Evolutionary conservation across 2,797 vertebrate genomes (phyloP).

Genomic region (Sebastes steindachneri): DNA sequence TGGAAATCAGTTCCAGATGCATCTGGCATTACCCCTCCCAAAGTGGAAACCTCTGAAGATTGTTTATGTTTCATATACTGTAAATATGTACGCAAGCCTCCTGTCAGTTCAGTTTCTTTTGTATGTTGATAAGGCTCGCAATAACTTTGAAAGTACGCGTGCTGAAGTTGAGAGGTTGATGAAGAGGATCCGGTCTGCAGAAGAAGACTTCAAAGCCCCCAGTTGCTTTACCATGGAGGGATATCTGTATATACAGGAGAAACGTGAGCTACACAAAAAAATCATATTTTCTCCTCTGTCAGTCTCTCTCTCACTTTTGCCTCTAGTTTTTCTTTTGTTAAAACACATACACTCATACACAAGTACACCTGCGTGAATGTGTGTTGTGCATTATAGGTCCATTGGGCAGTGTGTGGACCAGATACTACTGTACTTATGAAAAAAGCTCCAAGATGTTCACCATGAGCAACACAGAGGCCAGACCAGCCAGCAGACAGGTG

Average conservation of each 20-base stretch:
- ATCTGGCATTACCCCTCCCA: neutral
- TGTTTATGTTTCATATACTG: neutral
- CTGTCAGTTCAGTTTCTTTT: neutral
- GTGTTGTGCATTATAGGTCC: conserved; percentile 83
- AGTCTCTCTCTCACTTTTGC: neutral
- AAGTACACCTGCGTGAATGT: neutral
- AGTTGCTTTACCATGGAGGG: conserved; percentile 97
- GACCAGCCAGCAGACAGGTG: conserved; percentile 94
- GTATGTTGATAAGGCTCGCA: conserved; percentile 88
- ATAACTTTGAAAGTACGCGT: conserved; percentile 98
- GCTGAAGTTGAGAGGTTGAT: conserved; percentile 96
- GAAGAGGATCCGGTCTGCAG: conserved; percentile 95
- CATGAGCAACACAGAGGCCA: conserved; percentile 93
- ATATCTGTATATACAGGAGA: conserved; percentile 96
- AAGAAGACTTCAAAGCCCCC: conserved; percentile 93
- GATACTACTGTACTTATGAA: conserved; percentile 97
- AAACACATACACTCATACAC: neutral
- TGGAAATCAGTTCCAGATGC: neutral
- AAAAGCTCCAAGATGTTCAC: conserved; percentile 96
- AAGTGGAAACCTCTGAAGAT: neutral
- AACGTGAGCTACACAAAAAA: conserved; percentile 85
- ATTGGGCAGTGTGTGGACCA: conserved; percentile 94
- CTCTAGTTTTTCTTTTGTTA: neutral
- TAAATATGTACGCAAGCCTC: neutral
- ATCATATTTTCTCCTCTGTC: neutral